Percentiles rank a stretch among this genome's conserved stretches.
phyloP scores from a whole-genome alignment of 2,113 vertebrate genomes.

The Zosterops pallidus region DNA sequence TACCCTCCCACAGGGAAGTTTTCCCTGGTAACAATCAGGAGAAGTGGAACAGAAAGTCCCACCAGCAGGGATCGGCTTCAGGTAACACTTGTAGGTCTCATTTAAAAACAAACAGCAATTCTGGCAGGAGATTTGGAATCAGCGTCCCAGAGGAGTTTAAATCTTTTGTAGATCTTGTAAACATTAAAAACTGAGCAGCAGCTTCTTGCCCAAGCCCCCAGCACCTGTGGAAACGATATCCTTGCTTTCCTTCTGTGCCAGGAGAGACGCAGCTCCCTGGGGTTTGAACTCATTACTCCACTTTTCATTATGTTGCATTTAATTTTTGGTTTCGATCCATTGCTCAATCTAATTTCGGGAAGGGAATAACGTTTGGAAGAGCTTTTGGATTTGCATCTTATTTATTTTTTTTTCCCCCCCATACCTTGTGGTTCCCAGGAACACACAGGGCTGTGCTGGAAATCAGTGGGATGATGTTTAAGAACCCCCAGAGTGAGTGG shows the following conservation, averaged over 20 bases:
- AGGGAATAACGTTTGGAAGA: background rate
- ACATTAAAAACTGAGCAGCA: background rate
- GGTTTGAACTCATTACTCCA: background rate
- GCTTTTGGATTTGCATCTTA: background rate
- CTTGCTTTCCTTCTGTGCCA: background rate
- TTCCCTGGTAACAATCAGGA: background rate
- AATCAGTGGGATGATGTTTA: background rate
- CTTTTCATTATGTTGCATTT: background rate
- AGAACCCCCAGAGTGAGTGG: background rate
- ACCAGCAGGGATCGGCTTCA: background rate
- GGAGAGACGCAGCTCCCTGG: background rate
- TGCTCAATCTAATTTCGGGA: background rate
- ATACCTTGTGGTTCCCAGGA: too few relatives aligned
- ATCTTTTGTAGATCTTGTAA: fast-evolving
- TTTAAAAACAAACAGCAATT: background rate
- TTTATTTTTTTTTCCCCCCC: too few relatives aligned
- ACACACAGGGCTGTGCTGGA: background rate
- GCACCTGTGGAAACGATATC: fast-evolving
- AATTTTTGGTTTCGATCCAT: background rate
- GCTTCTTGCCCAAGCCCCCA: background rate
- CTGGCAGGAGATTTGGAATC: background rate
- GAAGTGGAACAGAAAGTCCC: background rate
- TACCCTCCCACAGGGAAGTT: background rate
- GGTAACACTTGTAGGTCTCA: background rate
- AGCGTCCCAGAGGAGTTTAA: background rate